Base-by-base conservation (phyloP, 2,797 vertebrate genomes). In the Crocodylus rhombifer region DNA sequence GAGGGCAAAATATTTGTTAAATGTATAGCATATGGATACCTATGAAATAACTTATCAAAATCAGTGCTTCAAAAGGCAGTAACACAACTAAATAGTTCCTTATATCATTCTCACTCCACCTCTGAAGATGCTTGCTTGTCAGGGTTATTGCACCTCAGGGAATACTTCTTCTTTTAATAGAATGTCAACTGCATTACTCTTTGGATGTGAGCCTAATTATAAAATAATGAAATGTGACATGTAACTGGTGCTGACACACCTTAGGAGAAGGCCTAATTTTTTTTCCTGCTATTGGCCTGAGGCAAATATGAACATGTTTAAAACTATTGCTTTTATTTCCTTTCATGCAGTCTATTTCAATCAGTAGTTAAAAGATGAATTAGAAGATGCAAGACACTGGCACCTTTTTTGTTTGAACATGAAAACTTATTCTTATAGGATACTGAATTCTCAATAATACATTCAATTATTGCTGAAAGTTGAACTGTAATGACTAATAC, bases 161-260 rank as follows among this genome's bases (percentile, higher is more conserved):
- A 94, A 89, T 91, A 78, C 62, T 95, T 87, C 96, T 90, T 95
- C 77, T 92, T 90, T 91, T 92, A 96, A 94, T 76, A 90, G 88
- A 89, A 90, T 90, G 67, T 91, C 92, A 96, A 64, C 82, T 91
- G 85, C 76, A 88, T 96, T 94, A 90, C 94, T 94, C 81, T 93
- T 95, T 93, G 91, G 77, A 86, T 90, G 78, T 92, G 92, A 95
- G 87, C 90, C 93, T 97, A 97, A 97, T 98, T 97, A 96, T 96
- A 92, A 96, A 96, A 83, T 91, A 95, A 94, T 94, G 94, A 81
- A 87, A 92, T 91, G 57, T 82, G 95, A 78, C 92, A 78, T 73
- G 73, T 92, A 42, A 15, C 80, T 90, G 65, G 57, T 96, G 78
- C 33, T 89, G 71, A 36, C 74, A 81, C 92, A 95, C 73, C 89